Base-by-base conservation (phyloP, 1,140 invertebrate genomes). In the Temnothorax longispinosus region DNA sequence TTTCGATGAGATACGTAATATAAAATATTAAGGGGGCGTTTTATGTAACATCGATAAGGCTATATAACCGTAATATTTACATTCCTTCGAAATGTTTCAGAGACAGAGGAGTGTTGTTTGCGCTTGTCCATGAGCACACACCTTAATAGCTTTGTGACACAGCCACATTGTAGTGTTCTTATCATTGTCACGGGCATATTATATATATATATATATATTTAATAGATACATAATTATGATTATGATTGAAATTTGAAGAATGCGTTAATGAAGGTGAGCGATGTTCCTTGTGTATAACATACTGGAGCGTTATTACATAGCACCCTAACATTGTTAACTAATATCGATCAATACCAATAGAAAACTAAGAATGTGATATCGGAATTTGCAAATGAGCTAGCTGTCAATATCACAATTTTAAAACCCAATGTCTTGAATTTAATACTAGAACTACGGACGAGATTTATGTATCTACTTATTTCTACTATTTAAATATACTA, bases 1-100 rank as follows among this genome's bases (percentile, higher is more conserved):
- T 56, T 69, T 50, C 27, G 10, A n/a, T 15, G 5, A 27, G 27
- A 56, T 56, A 21, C n/a, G 5, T 75, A 27, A 27, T 27, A 27
- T 41, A 58, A 75, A 56, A 75, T 27, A 54, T 58, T 75, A 41
- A 75, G 13, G n/a, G 1, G 41, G 11, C 1, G 6, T 4, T n/a
- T 58, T 75, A 56, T 6, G 50, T 75, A 75, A 75, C 15, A 11
- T 38, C 6, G 71, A 54, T 75, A 38, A 75, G 50, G 38, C n/a
- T 6, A 56, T 21, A 15, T 54, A 13, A 21, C 1, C 6, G 11
- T 75, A 75, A 75, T 75, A 58, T 75, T 75, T 41, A 75, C n/a
- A 56, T 38, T 74, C 10, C 6, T 56, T 56, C n/a, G 3, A 56
- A 75, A 56, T 27, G 41, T 41, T 56, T 56, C 15, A 38, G n/a